Evolutionary conservation across 92 coral and sea anemone genomes (phyloP).

Genomic region (Plumapathes pennacea): DNA sequence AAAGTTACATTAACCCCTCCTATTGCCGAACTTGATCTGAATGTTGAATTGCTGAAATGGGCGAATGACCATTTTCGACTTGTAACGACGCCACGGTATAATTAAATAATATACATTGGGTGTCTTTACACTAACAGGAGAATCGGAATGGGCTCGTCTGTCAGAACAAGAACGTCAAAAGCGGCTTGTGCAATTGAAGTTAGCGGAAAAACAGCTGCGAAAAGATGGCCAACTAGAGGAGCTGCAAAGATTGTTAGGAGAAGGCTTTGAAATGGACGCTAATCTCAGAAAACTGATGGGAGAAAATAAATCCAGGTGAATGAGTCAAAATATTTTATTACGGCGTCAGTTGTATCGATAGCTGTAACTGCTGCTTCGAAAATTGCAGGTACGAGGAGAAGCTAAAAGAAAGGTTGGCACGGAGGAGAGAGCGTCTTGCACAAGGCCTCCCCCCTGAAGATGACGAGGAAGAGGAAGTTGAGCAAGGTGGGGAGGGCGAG

Average conservation of each 20-base stretch:
- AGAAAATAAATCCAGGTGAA: constrained; percentile 90
- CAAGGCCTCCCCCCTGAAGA: constrained; percentile 91
- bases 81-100: too few relatives aligned
- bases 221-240: constrained; percentile 90
- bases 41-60: too few relatives aligned
- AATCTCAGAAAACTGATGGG: constrained; percentile 89
- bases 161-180: constrained; percentile 93
- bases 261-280: constrained; percentile 93
- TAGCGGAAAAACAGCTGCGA: constrained; percentile 85
- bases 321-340: neutral
- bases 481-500: constrained; percentile 35
- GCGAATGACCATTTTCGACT: too few relatives aligned
- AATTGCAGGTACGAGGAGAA: constrained; percentile 80
- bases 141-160: constrained; percentile 81
- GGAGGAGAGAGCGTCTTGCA: constrained; percentile 86
- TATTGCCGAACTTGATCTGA: too few relatives aligned
- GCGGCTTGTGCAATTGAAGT: constrained; percentile 82
- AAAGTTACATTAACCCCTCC: too few relatives aligned
- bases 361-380: neutral
- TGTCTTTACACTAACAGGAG: too few relatives aligned
- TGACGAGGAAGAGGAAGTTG: constrained; percentile 79
- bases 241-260: constrained; percentile 77
- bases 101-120: too few relatives aligned
- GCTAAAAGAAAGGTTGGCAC: constrained; percentile 86
- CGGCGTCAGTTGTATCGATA: neutral